Percentiles rank a stretch among this genome's conserved stretches.
Evolutionary conservation across 2,888 invertebrate species (phyloP).

Genomic region (Cephus rjabovi): DNA sequence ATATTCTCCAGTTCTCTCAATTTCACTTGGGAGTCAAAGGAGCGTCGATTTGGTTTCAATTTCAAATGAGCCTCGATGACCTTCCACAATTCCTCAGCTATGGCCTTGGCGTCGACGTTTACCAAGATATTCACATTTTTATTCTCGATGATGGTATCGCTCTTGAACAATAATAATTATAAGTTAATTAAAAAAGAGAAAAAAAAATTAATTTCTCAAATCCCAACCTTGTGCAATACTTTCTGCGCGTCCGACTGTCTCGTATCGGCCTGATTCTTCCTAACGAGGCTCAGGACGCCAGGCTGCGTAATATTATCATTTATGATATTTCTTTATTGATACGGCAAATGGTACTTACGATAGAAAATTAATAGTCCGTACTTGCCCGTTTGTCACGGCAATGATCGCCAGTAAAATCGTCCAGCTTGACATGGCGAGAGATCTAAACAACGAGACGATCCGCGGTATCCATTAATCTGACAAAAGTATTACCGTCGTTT

Average conservation of each 20-base stretch:
- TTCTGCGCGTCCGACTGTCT: neutral
- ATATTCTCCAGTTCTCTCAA: slow-evolving; percentile 30
- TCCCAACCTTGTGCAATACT: neutral
- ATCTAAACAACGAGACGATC: neutral
- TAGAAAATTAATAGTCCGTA: neutral
- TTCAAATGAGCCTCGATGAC: slow-evolving; percentile 35
- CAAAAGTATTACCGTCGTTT: neutral
- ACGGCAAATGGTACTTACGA: neutral
- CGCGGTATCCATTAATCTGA: neutral
- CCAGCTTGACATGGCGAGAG: neutral
- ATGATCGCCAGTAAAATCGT: neutral
- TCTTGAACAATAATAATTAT: slow-evolving; percentile 6
- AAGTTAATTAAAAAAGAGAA: neutral
- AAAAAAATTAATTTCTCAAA: neutral
- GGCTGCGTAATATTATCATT: neutral
- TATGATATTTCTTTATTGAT: neutral
- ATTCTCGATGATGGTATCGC: slow-evolving; percentile 32
- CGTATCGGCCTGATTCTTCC: neutral
- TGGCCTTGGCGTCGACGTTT: slow-evolving; percentile 40
- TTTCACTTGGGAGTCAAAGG: neutral
- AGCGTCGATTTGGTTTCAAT: neutral
- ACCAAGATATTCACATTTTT: slow-evolving; percentile 45
- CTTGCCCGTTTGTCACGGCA: neutral
- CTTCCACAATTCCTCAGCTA: slow-evolving; percentile 41
- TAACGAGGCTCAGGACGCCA: neutral